phyloP scores from a whole-genome alignment of 1,140 invertebrate genomes.

The Drosophila nebulosa region DNA sequence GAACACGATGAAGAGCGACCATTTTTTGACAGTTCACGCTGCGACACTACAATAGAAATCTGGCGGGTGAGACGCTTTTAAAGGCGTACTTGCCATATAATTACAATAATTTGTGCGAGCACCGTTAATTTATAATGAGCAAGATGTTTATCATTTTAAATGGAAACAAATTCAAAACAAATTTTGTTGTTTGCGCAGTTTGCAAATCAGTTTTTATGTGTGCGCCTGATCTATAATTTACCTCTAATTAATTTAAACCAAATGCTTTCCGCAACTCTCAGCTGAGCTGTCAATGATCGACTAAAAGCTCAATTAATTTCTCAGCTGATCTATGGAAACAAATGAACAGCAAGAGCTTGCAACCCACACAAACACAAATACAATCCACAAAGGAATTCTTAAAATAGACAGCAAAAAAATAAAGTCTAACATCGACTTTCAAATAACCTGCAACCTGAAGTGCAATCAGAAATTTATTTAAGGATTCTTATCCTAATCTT shows the following conservation, averaged over 20 bases:
- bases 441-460: not conserved
- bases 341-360: constrained; percentile 23
- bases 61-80: constrained; percentile 26
- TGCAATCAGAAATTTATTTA: not conserved
- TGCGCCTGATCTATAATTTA: not conserved
- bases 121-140: constrained; percentile 20
- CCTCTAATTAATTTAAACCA: not conserved
- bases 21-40: constrained; percentile 15
- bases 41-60: constrained; percentile 6
- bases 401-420: not conserved
- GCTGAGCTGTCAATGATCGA: constrained; percentile 17
- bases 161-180: constrained; percentile 22
- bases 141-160: constrained; percentile 46
- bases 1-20: constrained; percentile 13
- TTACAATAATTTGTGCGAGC: constrained; percentile 41
- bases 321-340: constrained; percentile 18
- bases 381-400: not conserved
- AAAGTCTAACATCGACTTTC: not conserved
- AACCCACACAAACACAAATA: not conserved
- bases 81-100: constrained; percentile 14
- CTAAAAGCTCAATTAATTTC: constrained; percentile 17
- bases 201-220: constrained; percentile 3
- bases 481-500: no score
- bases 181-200: constrained; percentile 21
- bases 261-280: not conserved